Evolutionary conservation across 2,113 vertebrate genomes (phyloP), one percentile per base, ranked within the genome.

Genomic region (Hydropotes inermis): DNA sequence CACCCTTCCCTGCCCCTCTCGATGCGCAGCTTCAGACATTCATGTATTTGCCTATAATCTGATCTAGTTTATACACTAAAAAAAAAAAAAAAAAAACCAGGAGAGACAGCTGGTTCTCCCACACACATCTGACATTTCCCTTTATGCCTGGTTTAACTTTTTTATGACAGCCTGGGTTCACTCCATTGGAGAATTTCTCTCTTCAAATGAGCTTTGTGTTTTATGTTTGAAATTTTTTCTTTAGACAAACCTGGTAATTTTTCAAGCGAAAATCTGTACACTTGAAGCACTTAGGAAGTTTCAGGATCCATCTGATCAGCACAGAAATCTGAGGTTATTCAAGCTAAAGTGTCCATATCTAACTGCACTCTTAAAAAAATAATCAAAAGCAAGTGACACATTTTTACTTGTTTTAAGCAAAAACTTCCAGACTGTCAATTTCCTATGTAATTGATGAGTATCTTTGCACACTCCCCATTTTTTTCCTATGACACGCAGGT

Each of bases 81-180:
- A 81, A 98, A 97, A 97, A 11, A 45, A 45, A 47, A 11, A 58
- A 13, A 23, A 45, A 76, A 57, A 87, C 95, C 36, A 4, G 61
- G 96, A 97, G 97, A 98, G 98, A 98, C 98, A 98, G 98, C 98
- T 98, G 98, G 98, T 95, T 97, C 98, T 98, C 98, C 98, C 98
- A 98, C 98, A 97, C 98, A 97, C 98, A 98, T 92, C 97, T 98
- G 98, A 98, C 98, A 98, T 98, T 98, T 98, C 94, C 98, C 98
- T 98, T 97, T 98, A 98, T 98, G 98, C 98, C 98, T 98, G 98
- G 98, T 97, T 98, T 99, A 98, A 98, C 98, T 98, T 98, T 97
- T 97, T 97, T 97, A 98, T 98, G 98, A 96, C 98, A 99, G 98
- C 97, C 98, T 97, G 97, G 98, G 98, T 98, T 98, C 91, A 97